Conservation (phyloP, 2,113 vertebrate species). For the Tamias sibiricus region DNA sequence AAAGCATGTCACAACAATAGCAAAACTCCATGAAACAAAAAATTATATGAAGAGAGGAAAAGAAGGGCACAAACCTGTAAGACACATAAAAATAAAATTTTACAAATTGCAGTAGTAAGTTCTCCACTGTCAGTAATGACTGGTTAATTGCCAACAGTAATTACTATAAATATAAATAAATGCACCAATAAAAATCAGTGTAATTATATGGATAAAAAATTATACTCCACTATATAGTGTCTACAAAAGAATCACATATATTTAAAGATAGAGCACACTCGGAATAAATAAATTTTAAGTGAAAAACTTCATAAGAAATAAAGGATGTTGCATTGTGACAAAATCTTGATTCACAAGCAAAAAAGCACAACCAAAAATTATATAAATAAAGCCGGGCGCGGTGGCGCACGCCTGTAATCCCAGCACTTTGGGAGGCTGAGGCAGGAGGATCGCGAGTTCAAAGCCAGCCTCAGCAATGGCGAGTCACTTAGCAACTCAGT, state of each 20-base stretch:
- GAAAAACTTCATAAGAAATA: not conserved
- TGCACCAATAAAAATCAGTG: not conserved
- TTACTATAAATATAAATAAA: too few relatives aligned
- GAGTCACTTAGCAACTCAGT: too few relatives aligned
- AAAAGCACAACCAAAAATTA: not conserved
- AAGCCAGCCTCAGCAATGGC: too few relatives aligned
- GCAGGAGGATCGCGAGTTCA: too few relatives aligned
- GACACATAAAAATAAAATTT: not conserved
- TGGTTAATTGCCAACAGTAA: too few relatives aligned
- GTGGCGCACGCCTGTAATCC: too few relatives aligned
- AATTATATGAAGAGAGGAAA: not conserved
- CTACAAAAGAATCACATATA: too few relatives aligned
- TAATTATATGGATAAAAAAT: too few relatives aligned
- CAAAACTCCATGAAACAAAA: not conserved
- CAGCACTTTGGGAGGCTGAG: too few relatives aligned
- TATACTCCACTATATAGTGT: too few relatives aligned
- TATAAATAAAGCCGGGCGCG: too few relatives aligned
- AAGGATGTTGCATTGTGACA: not conserved
- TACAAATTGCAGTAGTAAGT: not conserved
- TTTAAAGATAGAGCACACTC: not conserved
- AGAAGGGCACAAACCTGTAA: not conserved
- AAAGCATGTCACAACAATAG: not conserved
- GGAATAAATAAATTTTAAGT: not conserved
- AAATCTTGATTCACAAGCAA: not conserved
- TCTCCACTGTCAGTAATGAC: not conserved